phyloP scores from a whole-genome alignment of 2,888 invertebrate genomes.

The Harmothoe impar region DNA sequence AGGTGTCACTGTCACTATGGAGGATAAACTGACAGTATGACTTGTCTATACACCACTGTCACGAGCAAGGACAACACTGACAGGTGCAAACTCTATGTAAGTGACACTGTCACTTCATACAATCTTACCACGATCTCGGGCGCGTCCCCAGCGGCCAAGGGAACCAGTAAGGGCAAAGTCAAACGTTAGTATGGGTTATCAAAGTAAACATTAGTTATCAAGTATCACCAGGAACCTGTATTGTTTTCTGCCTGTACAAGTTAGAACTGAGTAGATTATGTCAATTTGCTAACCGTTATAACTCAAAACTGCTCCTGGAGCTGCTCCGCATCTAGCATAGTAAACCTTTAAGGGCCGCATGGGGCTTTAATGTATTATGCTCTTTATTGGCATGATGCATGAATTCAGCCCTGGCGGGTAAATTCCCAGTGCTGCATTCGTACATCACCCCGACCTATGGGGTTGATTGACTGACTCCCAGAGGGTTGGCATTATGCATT shows the following conservation, averaged over 20 bases:
- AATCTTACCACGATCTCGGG: constrained; percentile 44
- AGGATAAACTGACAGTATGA: background rate
- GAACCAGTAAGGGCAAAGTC: constrained; percentile 51
- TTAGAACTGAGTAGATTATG: constrained; percentile 11
- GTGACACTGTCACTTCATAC: constrained; percentile 11
- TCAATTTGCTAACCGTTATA: background rate
- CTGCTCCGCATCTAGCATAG: background rate
- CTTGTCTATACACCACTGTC: background rate
- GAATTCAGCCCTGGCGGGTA: too few relatives aligned
- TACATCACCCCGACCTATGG: too few relatives aligned
- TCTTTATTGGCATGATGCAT: too few relatives aligned
- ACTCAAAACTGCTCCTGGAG: constrained; percentile 2
- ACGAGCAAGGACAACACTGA: background rate
- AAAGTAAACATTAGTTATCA: constrained; percentile 7
- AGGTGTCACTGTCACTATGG: background rate
- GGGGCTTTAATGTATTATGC: too few relatives aligned
- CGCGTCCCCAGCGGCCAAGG: constrained; percentile 58
- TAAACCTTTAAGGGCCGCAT: too few relatives aligned
- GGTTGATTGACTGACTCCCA: too few relatives aligned
- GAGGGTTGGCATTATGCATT: too few relatives aligned
- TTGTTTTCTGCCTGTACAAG: background rate
- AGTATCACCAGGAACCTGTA: background rate
- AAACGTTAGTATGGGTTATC: constrained; percentile 60
- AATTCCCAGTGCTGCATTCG: too few relatives aligned
- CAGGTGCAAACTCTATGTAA: background rate